Conservation (phyloP, 2,888 invertebrate species). For the Nesidiocoris tenuis region DNA sequence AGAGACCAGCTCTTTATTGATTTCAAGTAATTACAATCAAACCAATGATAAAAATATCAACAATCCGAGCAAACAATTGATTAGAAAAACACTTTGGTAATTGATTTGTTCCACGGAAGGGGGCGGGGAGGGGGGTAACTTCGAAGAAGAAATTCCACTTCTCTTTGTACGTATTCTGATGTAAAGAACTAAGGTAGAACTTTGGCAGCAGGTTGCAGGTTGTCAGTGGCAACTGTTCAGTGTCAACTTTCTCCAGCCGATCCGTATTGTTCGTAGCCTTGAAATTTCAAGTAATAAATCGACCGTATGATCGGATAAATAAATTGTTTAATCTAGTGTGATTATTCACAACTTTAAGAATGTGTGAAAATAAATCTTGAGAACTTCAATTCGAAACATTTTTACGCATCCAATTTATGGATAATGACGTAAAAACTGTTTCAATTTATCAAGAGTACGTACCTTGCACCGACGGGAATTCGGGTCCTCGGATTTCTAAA, state of each 20-base stretch:
- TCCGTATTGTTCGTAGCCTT: slow-evolving; percentile 4
- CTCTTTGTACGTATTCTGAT: background rate
- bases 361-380: background rate
- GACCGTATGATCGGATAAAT: background rate
- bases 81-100: background rate
- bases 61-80: background rate
- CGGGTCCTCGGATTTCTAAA: slow-evolving; percentile 38
- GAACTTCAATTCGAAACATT: too few relatives aligned
- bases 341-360: background rate
- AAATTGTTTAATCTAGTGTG: background rate
- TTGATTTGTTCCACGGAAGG: background rate
- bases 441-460: too few relatives aligned
- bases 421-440: too few relatives aligned
- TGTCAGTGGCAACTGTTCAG: background rate
- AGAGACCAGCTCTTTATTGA: background rate
- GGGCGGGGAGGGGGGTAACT: background rate
- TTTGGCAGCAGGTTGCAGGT: background rate
- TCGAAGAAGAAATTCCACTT: background rate
- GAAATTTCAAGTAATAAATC: background rate
- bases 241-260: slow-evolving; percentile 1
- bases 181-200: background rate
- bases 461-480: slow-evolving; percentile 26
- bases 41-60: background rate
- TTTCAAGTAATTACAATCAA: background rate
- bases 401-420: too few relatives aligned